Evolutionary conservation across 2,797 vertebrate species (phyloP), one percentile per base, ranked within the genome.

Genomic region (Streptopelia turtur): DNA sequence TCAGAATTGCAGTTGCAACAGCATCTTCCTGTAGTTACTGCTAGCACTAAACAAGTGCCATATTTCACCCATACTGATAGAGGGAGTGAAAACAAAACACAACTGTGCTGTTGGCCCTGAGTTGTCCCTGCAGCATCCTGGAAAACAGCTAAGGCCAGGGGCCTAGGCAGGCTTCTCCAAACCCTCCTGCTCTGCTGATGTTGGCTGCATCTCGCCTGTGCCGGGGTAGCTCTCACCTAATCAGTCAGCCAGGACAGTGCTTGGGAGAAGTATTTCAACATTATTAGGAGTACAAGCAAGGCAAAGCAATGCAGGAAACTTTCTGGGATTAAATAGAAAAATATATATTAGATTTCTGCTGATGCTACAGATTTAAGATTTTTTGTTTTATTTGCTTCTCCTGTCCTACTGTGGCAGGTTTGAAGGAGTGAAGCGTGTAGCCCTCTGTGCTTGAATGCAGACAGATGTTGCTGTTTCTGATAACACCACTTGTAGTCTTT

Each of bases 81-180:
- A n/a, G 10, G 39, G 23, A 77, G 17, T 39, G 57, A 49, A 83
- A 88, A 22, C 43, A 65, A 78, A 93, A 56, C 11, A 11, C 3
- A 1, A 1, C 45, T 16, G 9, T 33, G 22, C 13, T 1, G 0
- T n/a, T 4, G 1, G 39, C 60, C 66, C 33, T 49, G 53, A 23
- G 8, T 11, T 75, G 22, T 37, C 77, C 35, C 27, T 53, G 3
- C 14, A 45, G 35, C 25, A 60, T 16, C 31, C 33, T 33, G 13
- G 35, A 70, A 87, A 65, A 81, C 8, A 10, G 39, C 23, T 53
- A 74, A 15, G 47, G 47, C 33, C 71, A 53, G 21, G 3, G 1
- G 37, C n/a, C 4, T 28, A 63, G 17, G 23, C 10, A 37, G 6
- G 15, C 22, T 60, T 68, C 65, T 88, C 37, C 57, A 95, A 86